Evolutionary conservation across 2,797 vertebrate genomes (phyloP), one percentile per base, ranked within the genome.

Genomic region (Myotis vivesi): DNA sequence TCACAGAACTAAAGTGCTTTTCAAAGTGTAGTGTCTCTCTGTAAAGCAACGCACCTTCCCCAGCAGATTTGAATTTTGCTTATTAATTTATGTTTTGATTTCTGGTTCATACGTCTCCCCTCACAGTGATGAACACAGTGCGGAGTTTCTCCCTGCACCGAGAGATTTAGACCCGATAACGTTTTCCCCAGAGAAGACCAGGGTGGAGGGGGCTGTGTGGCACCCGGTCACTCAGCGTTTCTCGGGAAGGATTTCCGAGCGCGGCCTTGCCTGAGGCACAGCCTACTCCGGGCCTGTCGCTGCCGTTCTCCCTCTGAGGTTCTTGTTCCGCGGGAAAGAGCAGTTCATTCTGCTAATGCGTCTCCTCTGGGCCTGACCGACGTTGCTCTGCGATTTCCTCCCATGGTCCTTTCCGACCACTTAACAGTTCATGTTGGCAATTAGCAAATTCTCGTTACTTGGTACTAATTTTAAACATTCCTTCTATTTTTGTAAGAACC

Each of bases 381-480:
- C 16, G 12, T 97, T 97, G 94, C 87, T 94, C 64, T 94, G 79
- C 86, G 88, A 96, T 98, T 98, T 98, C 97, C 97, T 98, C 94
- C 93, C 38, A 2, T 83, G 96, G 86, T 95, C 97, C 91, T 97
- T 97, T 89, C 96, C 97, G 97, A 97, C 95, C 94, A 95, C 97
- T 98, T 98, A 96, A 97, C 97, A 95, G 97, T 98, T 97, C n/a
- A 62, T 96, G 83, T 84, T 92, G 95, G 97, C 97, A 98, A 98
- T 98, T 97, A 98, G 97, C 92, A 95, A 97, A 97, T 97, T 98
- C 97, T 97, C 97, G 91, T 95, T 96, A 96, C 95, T 95, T 89
- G 64, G 38, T 77, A 73, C 95, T 96, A 96, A 96, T 96, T 95
- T 97, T 96, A 96, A 95, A 71, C 49, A 84, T 62, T 19, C 5